phyloP scores from a whole-genome alignment of 2,797 vertebrate genomes.

The Hemitrygon akajei region DNA sequence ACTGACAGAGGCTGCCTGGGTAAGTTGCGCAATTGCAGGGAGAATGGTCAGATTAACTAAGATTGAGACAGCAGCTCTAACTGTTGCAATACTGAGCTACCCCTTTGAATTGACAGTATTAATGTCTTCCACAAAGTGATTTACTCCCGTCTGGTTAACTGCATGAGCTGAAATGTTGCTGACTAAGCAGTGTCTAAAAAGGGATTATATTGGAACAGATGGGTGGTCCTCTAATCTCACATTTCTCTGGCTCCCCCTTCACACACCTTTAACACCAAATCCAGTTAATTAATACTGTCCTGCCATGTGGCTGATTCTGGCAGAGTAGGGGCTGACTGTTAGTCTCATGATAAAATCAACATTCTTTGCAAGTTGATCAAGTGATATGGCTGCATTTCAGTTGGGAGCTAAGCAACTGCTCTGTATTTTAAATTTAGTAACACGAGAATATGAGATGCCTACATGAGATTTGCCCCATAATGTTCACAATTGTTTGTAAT shows the following conservation, averaged over 20 bases:
- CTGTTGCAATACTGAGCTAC: too few species aligned
- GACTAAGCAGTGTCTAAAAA: neutral
- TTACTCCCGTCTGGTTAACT: neutral
- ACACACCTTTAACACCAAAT: neutral
- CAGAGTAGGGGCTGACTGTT: neutral
- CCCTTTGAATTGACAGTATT: too few species aligned
- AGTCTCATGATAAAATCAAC: neutral
- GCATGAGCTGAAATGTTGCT: neutral
- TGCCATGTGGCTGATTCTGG: neutral
- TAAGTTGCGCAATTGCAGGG: too few species aligned
- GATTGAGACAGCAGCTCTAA: too few species aligned
- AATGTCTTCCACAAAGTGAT: neutral
- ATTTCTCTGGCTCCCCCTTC: neutral
- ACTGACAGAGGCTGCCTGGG: neutral
- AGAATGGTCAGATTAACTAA: too few species aligned
- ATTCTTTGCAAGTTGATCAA: neutral
- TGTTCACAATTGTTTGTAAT: neutral
- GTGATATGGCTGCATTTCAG: neutral
- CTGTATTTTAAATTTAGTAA: neutral
- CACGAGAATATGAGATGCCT: too few species aligned
- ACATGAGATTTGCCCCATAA: neutral
- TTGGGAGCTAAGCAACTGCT: neutral
- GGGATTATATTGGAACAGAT: neutral
- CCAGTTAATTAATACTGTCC: neutral
- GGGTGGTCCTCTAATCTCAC: too few species aligned